Base-by-base conservation (phyloP, 1,140 invertebrate species). In the Pemphigus obesinymphae region DNA sequence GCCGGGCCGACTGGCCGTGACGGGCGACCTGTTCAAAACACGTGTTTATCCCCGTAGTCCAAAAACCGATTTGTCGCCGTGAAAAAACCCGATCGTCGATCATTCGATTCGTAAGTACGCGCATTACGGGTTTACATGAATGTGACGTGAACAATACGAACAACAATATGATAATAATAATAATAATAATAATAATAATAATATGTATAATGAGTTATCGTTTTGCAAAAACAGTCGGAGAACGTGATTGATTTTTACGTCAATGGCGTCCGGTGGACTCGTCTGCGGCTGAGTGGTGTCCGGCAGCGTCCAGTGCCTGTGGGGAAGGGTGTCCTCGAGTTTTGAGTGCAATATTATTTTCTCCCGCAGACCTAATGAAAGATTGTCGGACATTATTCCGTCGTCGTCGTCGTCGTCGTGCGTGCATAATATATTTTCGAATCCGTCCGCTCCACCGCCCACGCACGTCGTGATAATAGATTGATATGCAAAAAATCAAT, bases 211-310 rank as follows among this genome's bases (percentile, higher is more conserved):
- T n/a, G n/a, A n/a, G n/a, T n/a, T 66, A 45, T 70, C 66, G 13
- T 70, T 45, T n/a, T 66, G 31, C 11, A 66, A 37, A 37, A 37
- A n/a, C n/a, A n/a, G n/a, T n/a, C n/a, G 20, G 31, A 17, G 0
- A 70, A n/a, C n/a, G 37, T 70, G 66, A 70, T 70, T 70, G 66
- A 70, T 70, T 70, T 70, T 70, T 8, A 26, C 66, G 66, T 70
- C 63, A 23, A 20, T 63, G 13, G 20, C 10, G 37, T 66, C n/a
- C 31, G 26, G 3, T 20, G 58, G 20, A n/a, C 63, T 66, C 31
- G 63, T 34, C 34, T 37, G 20, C 20, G 26, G 15, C 37, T 66
- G n/a, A n/a, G n/a, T n/a, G n/a, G n/a, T n/a, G 63, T 63, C 58
- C 58, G 29, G 29, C 58, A 26, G 13, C 29, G 17, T 23, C 43